Evolutionary conservation across 2,888 invertebrate genomes (phyloP).

Genomic region (Diarsia dahlii): DNA sequence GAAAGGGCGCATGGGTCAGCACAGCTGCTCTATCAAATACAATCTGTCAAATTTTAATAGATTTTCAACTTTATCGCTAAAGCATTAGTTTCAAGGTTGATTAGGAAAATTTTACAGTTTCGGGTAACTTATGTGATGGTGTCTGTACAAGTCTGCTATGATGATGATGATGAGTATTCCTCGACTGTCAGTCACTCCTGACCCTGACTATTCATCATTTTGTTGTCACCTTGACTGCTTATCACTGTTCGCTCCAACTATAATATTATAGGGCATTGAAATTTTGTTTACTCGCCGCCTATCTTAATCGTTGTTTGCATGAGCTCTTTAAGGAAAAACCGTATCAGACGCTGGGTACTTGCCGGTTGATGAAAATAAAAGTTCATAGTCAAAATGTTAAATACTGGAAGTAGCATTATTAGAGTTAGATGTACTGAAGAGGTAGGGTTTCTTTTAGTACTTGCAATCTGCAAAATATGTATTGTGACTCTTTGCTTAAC

Average conservation of each 20-base stretch:
- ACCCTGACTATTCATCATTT: slow-evolving; percentile 56
- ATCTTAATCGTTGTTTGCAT: slow-evolving; percentile 70
- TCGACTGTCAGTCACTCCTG: slow-evolving; percentile 5
- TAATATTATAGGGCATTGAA: slow-evolving; percentile 71
- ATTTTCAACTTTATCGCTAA: too few relatives aligned
- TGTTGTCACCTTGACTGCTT: slow-evolving; percentile 75
- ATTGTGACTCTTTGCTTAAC: not conserved
- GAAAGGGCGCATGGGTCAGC: too few relatives aligned
- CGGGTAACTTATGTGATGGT: too few relatives aligned
- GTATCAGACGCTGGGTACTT: slow-evolving; percentile 39
- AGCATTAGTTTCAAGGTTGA: too few relatives aligned
- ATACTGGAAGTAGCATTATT: not conserved
- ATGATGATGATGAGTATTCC: not conserved
- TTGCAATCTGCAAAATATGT: not conserved
- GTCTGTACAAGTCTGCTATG: too few relatives aligned
- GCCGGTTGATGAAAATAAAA: slow-evolving; percentile 8
- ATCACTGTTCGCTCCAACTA: slow-evolving; percentile 67
- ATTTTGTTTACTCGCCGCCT: slow-evolving; percentile 64
- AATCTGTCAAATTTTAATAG: too few relatives aligned
- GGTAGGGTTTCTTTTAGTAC: not conserved
- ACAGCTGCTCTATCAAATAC: too few relatives aligned
- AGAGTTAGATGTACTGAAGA: not conserved
- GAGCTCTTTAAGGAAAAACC: slow-evolving; percentile 64
- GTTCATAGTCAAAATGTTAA: not conserved
- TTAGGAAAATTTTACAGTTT: too few relatives aligned